A percentile compares a stretch with the other conserved stretches of the same genome.
These are phyloP conservation scores for Amphimallon solstitiale DNA, from an alignment of 2,888 invertebrate genomes.

Conservation along the genomic window DNA sequence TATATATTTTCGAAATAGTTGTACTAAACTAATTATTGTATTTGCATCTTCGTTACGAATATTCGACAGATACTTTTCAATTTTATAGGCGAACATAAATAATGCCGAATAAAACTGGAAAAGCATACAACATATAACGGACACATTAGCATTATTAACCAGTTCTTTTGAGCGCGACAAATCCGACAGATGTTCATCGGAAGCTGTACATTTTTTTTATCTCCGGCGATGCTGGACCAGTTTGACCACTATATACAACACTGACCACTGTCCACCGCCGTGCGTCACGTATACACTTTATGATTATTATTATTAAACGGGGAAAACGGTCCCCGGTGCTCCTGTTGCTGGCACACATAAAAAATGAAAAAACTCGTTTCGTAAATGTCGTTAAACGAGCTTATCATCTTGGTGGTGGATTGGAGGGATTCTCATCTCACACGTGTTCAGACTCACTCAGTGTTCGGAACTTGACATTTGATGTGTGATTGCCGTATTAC, in stretches of 20 bases:
- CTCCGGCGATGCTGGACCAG: constrained; percentile 56
- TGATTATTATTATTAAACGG: constrained; percentile 33
- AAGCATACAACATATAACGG: constrained; percentile 35
- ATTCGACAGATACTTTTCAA: no score
- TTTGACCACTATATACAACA: constrained; percentile 45
- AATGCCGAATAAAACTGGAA: constrained; percentile 10
- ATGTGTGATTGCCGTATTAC: constrained; percentile 14
- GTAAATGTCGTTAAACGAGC: constrained; percentile 49
- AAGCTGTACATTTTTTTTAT: constrained; percentile 54
- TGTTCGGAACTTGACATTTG: constrained; percentile 33
- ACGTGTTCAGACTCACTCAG: constrained; percentile 13
- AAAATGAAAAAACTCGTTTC: constrained; percentile 50
- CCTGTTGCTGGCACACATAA: constrained; percentile 29
- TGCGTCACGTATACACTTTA: constrained; percentile 31
- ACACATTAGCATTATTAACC: constrained; percentile 49
- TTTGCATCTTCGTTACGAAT: no score
- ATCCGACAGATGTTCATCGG: constrained; percentile 57
- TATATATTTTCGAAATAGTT: no score
- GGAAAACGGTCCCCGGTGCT: constrained; percentile 27
- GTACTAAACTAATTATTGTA: no score
- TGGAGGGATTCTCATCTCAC: constrained; percentile 11
- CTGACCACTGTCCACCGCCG: constrained; percentile 58
- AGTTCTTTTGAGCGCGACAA: constrained; percentile 52
- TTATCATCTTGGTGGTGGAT: constrained; percentile 30
- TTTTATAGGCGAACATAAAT: no score